Evolutionary conservation across 1,140 invertebrate species (phyloP), one percentile per base, ranked within the genome.

Genomic region (Bombus difficillimus): DNA sequence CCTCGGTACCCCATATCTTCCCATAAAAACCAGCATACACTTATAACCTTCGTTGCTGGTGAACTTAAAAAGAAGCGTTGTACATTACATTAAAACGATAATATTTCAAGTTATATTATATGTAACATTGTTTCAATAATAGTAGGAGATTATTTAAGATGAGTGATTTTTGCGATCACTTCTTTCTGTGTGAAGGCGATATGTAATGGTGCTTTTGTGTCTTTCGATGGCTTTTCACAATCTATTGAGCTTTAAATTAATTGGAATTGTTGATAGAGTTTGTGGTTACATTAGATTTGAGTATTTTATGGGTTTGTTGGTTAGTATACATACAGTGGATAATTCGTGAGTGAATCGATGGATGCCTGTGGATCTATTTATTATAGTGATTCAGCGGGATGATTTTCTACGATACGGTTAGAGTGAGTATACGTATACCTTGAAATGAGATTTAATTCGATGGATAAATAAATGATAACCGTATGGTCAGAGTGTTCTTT

Each of bases 361-460:
- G 47, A 28, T 25, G 32, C 3, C 18, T 74, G 73, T 74, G 43
- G 32, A 75, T 34, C 25, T 57, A 2, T 57, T 34, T 15, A 15
- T 47, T 34, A 53, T 47, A 75, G 47, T 18, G 37, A 77, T 41
- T 83, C 37, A 9, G n/a, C 22, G 3, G 37, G 64, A 83, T 83
- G 73, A 53, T 69, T 13, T 68, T 57, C 13, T 76, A 41, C 22
- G 34, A 83, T 10, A 34, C 74, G 18, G 22, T 41, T 25, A 77
- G 47, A 39, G 82, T 83, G 57, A 83, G 82, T 83, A 34, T 66
- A 64, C n/a, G n/a, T 64, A 34, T 34, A 5, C 28, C 12, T n/a
- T 62, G 57, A 62, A 62, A 15, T 32, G 12, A n/a, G n/a, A 6
- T 32, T n/a, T 64, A 32, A 64, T 59, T 59, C 1, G 57, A 59